Evolutionary conservation across 2,888 invertebrate species (phyloP).

Genomic region (Pycnomerus fuliginosus): DNA sequence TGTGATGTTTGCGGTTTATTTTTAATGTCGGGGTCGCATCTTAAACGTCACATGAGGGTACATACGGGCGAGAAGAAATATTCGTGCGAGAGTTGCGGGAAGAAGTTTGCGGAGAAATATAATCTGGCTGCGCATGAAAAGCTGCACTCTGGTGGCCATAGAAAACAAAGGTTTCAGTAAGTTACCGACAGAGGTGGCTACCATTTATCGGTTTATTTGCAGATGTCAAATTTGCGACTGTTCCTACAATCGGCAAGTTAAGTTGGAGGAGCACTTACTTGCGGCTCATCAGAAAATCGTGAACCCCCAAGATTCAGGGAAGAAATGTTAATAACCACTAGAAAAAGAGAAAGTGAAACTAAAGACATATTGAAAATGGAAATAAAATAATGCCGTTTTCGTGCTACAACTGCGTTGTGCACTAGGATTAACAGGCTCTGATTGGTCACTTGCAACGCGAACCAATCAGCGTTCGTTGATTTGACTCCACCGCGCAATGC

Average conservation of each 20-base stretch:
- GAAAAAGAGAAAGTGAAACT: no score
- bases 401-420: no score
- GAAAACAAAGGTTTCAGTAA: conserved; percentile 15
- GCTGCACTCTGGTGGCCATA: conserved; percentile 25
- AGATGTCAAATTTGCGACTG: conserved; percentile 42
- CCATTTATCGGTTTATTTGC: conserved; percentile 13
- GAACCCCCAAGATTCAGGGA: no score
- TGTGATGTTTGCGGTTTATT: conserved; percentile 63
- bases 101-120: conserved; percentile 61
- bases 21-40: conserved; percentile 65
- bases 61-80: conserved; percentile 65
- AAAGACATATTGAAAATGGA: no score
- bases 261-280: conserved; percentile 43
- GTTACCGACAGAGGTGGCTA: neutral
- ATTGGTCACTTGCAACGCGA: no score
- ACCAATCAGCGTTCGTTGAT: neutral
- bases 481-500: no score
- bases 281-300: conserved; percentile 36
- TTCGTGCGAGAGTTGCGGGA: conserved; percentile 60
- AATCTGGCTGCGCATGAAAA: conserved; percentile 46
- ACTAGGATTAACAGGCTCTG: no score
- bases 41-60: conserved; percentile 66
- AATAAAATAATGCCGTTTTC: no score
- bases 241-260: conserved; percentile 39
- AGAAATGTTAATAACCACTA: no score